Evolutionary conservation across 1,140 invertebrate genomes (phyloP).

Genomic region (Tetramorium simillimum): DNA sequence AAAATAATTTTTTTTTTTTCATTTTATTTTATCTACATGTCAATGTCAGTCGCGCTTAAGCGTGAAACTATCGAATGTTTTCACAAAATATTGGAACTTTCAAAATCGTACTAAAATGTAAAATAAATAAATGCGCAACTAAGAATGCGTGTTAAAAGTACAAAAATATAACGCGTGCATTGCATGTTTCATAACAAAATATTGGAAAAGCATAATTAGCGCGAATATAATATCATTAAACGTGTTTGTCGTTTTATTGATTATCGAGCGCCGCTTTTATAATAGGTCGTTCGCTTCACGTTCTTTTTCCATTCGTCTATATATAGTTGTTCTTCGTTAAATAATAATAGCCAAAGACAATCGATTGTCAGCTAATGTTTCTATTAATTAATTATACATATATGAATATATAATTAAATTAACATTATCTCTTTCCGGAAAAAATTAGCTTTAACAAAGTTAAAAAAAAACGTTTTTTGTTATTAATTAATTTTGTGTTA

Average conservation of each 20-base stretch:
- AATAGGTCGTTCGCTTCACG: constrained; percentile 11
- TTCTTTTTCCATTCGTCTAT: constrained; percentile 13
- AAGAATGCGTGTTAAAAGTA: background rate
- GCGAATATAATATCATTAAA: constrained; percentile 44
- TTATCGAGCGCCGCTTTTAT: constrained; percentile 24
- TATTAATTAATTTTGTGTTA: background rate
- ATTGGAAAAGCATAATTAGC: constrained; percentile 44
- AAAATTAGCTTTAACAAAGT: background rate
- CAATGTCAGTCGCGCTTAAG: background rate
- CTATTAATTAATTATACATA: background rate
- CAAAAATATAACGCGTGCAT: background rate
- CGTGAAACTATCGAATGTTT: background rate
- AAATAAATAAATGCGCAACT: background rate
- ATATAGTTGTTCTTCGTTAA: constrained; percentile 37
- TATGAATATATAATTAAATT: background rate
- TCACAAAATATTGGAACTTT: background rate
- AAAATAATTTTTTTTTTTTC: background rate
- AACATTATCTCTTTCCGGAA: background rate
- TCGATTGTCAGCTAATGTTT: background rate
- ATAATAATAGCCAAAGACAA: constrained; percentile 23
- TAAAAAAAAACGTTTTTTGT: background rate
- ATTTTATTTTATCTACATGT: background rate
- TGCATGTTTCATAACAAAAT: constrained; percentile 18
- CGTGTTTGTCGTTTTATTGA: constrained; percentile 45
- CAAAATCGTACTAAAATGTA: background rate